Evolutionary conservation across 2,113 vertebrate species (phyloP).

Genomic region (Salvelinus namaycush): DNA sequence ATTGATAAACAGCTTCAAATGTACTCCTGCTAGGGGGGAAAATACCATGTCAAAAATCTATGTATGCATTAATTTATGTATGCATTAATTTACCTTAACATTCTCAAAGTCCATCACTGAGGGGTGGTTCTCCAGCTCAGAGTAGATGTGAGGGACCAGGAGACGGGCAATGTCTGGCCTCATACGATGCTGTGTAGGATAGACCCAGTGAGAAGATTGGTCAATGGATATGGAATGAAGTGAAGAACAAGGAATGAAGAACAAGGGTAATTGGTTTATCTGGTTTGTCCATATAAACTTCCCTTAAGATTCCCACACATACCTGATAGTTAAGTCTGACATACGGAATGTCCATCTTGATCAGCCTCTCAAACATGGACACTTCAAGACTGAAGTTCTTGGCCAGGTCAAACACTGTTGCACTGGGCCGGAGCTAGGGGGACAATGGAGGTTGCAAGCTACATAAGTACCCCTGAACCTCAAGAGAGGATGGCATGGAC

Average conservation of each 20-base stretch:
- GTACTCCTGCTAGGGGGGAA: too few species aligned
- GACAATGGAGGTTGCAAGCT: too few species aligned
- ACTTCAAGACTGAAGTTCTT: slow-evolving; percentile 91
- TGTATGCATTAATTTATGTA: slow-evolving; percentile 50
- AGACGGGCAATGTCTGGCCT: slow-evolving; percentile 90
- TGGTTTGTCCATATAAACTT: too few species aligned
- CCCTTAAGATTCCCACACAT: slow-evolving; percentile 12
- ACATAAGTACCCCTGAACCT: too few species aligned
- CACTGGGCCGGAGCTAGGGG: slow-evolving; percentile 78
- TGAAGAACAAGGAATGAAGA: slow-evolving; percentile 8
- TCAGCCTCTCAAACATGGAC: slow-evolving; percentile 93
- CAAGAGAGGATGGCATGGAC: too few species aligned
- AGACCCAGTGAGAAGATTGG: not conserved
- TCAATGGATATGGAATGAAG: too few species aligned
- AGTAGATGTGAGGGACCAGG: slow-evolving; percentile 88
- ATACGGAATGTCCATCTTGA: slow-evolving; percentile 84
- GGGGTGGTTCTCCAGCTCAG: slow-evolving; percentile 86
- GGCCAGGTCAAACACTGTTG: slow-evolving; percentile 91
- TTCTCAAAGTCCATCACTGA: slow-evolving; percentile 88
- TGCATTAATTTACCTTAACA: slow-evolving; percentile 80
- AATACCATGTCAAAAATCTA: too few species aligned
- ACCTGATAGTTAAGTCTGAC: slow-evolving; percentile 93
- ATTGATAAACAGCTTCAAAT: too few species aligned
- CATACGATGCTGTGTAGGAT: slow-evolving; percentile 87
- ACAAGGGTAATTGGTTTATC: not conserved